phyloP scores from a whole-genome alignment of 2,797 vertebrate genomes.

The Eutrigla gurnardus region DNA sequence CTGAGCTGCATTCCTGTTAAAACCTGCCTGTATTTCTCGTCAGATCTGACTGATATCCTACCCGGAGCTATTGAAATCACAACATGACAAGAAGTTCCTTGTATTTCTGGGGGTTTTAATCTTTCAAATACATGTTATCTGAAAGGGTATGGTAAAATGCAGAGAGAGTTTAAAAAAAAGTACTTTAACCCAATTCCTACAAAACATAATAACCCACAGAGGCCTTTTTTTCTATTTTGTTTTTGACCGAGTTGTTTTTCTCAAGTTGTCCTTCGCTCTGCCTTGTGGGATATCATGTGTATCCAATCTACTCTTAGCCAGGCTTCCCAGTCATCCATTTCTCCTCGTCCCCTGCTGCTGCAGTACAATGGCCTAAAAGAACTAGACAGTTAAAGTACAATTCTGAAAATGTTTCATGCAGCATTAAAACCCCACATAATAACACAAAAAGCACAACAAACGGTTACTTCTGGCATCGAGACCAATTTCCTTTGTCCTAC shows the following conservation, averaged over 20 bases:
- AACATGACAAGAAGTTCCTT: neutral
- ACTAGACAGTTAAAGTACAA: neutral
- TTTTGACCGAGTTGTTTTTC: slow-evolving; percentile 57
- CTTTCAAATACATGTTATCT: neutral
- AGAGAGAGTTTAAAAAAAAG: neutral
- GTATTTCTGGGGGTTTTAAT: neutral
- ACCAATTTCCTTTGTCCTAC: neutral
- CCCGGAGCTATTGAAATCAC: neutral
- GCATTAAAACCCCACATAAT: neutral
- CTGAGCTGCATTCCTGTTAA: slow-evolving; percentile 24
- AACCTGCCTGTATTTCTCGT: slow-evolving; percentile 14
- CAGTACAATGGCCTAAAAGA: neutral
- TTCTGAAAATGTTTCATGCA: neutral
- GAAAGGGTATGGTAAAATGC: neutral
- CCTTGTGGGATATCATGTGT: slow-evolving; percentile 55
- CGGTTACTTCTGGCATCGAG: neutral
- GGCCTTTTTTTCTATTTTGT: slow-evolving; percentile 16
- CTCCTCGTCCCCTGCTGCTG: neutral
- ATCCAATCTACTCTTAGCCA: slow-evolving; percentile 35
- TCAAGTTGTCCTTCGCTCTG: neutral
- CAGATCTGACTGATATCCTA: neutral
- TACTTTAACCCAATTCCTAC: too few relatives aligned
- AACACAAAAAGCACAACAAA: neutral
- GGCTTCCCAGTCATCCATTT: slow-evolving; percentile 33
- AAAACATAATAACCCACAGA: too few relatives aligned